Evolutionary conservation across 2,113 vertebrate genomes (phyloP), one percentile per base, ranked within the genome.

Genomic region (Neogobius melanostomus): DNA sequence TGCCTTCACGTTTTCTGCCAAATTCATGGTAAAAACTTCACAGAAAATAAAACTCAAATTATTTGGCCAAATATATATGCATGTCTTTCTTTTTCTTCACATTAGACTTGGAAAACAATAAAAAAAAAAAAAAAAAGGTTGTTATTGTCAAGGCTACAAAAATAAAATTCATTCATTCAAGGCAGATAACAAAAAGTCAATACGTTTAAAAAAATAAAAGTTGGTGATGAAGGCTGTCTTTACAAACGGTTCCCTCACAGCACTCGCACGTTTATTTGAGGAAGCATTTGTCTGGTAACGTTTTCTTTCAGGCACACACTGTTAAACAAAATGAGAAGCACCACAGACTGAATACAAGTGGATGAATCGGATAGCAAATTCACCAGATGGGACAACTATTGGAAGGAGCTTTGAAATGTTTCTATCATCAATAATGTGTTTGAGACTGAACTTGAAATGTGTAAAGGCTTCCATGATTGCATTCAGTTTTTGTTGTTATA

Each of bases 1-100:
- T 95, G 93, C 93, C 91, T 95, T 94, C 94, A 95, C 91, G 68
- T 78, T 80, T 89, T 92, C 89, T 92, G 94, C 90, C 91, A 94
- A 89, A 90, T 90, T 90, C 69, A 89, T 87, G 71, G 75, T 77
- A 85, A 79, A 79, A 85, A 85, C 77, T 69, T 83, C 71, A 81
- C 71, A 77, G 76, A 87, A 87, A 74, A 74, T 49, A 54, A 71
- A 81, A 52, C 45, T 60, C 36, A 87, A 83, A 85, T 77, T 60
- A 80, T 77, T 78, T 78, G 76, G 82, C 80, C 77, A 86, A 83
- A 85, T 76, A 80, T 14, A 61, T n/a, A 61, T n/a, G 64, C 71
- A 46, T 42, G 61, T 79, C 64, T 73, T 28, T 28, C 3, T 28
- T 36, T 36, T 36, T 36, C 28, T 81, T 78, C 76, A 86, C 80